phyloP scores from a whole-genome alignment of 2,888 invertebrate genomes.

The Papilio elwesi region DNA sequence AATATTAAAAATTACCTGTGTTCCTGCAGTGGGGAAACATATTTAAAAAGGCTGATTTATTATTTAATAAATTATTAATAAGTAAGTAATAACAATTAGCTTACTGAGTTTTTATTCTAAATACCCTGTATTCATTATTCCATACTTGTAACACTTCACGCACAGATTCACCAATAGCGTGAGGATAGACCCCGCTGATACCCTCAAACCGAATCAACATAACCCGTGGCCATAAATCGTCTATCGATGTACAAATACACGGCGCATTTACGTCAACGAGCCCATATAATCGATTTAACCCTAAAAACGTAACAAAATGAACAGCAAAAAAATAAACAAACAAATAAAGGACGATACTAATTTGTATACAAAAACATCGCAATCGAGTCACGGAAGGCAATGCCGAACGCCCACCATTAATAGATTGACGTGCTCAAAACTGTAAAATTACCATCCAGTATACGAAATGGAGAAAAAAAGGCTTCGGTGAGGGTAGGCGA shows the following conservation, averaged over 20 bases:
- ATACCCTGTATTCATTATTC: neutral
- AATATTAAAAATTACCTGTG: no score
- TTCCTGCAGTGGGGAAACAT: no score
- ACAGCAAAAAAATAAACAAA: constrained; percentile 52
- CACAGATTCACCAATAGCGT: neutral
- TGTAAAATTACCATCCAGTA: constrained; percentile 80
- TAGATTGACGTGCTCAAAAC: constrained; percentile 82
- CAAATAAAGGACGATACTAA: constrained; percentile 54
- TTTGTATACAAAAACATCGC: constrained; percentile 58
- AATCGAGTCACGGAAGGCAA: constrained; percentile 74
- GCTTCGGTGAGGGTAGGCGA: constrained; percentile 39
- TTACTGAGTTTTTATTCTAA: neutral
- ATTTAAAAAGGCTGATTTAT: no score
- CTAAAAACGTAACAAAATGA: constrained; percentile 42
- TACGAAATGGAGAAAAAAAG: constrained; percentile 65
- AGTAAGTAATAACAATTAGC: no score
- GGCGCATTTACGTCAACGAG: constrained; percentile 58
- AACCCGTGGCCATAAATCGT: constrained; percentile 40
- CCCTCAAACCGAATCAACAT: neutral
- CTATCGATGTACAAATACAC: constrained; percentile 32
- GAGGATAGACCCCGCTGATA: neutral
- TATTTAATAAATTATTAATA: no score
- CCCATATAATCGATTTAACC: constrained; percentile 34
- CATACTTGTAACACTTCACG: neutral
- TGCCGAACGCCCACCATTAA: constrained; percentile 71